Evolutionary conservation across 2,113 vertebrate genomes (phyloP).

Genomic region (Austrofundulus limnaeus): DNA sequence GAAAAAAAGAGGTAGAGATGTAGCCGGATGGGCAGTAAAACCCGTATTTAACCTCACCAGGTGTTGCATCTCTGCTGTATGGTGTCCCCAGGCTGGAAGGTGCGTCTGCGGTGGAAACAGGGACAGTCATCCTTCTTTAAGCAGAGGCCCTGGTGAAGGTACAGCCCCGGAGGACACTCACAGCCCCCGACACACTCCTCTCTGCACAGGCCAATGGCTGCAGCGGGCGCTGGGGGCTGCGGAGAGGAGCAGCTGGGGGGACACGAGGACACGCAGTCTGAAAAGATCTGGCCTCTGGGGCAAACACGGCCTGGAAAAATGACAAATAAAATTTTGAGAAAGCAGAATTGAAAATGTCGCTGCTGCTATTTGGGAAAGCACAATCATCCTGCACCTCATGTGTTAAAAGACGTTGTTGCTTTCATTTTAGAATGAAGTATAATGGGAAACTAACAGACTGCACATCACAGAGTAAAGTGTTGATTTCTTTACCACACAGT

Average conservation of each 20-base stretch:
- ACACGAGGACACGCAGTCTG: slow-evolving; percentile 87
- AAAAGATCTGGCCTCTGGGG: slow-evolving; percentile 78
- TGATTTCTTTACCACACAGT: slow-evolving; percentile 84
- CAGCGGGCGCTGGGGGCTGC: slow-evolving; percentile 29
- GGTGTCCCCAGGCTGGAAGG: slow-evolving; percentile 77
- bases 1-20: neutral
- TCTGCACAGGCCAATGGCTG: slow-evolving; percentile 69
- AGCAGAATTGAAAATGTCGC: neutral
- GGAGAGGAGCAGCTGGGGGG: slow-evolving; percentile 80
- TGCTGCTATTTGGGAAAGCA: no score
- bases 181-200: slow-evolving; percentile 88
- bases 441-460: neutral
- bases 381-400: no score
- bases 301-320: slow-evolving; percentile 80
- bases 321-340: neutral
- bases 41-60: slow-evolving; percentile 74
- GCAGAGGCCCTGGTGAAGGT: slow-evolving; percentile 76
- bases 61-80: slow-evolving; percentile 86
- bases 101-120: slow-evolving; percentile 82
- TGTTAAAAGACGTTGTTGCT: neutral
- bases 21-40: neutral
- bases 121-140: slow-evolving; percentile 80
- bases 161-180: slow-evolving; percentile 81
- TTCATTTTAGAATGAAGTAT: neutral
- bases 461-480: neutral